Percentiles rank a stretch among this genome's conserved stretches.
Evolutionary conservation across 2,888 invertebrate species (phyloP).

Genomic region (Thysanoteuthis rhombus): DNA sequence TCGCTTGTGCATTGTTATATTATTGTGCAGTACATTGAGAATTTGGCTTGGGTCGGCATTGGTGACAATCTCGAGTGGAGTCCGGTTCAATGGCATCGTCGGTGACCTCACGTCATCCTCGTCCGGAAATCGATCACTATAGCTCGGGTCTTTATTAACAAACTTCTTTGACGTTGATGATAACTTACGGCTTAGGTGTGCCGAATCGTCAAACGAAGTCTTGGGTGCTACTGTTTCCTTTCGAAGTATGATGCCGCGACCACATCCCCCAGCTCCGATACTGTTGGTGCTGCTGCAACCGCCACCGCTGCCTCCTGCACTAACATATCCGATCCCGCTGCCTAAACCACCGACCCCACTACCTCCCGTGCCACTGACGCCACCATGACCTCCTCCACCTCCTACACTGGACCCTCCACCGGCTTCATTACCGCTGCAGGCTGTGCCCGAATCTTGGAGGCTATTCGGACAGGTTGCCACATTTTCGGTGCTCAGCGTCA

Average conservation of each 20-base stretch:
- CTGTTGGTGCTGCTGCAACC: neutral
- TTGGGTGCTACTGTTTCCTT: slow-evolving; percentile 18
- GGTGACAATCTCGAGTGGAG: slow-evolving; percentile 62
- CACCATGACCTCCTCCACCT: neutral
- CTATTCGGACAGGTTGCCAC: slow-evolving; percentile 33
- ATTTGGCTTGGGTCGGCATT: slow-evolving; percentile 70
- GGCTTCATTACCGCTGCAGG: slow-evolving; percentile 23
- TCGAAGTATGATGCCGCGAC: neutral
- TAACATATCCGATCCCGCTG: neutral
- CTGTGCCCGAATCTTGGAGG: slow-evolving; percentile 25
- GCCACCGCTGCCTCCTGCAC: neutral
- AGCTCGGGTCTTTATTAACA: slow-evolving; percentile 1
- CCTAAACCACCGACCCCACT: neutral
- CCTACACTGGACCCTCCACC: slow-evolving; percentile 19
- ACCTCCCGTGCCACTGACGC: neutral
- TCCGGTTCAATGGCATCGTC: slow-evolving; percentile 46
- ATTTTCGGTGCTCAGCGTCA: slow-evolving; percentile 38
- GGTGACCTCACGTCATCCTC: slow-evolving; percentile 39
- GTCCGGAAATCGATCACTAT: slow-evolving; percentile 32
- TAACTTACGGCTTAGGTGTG: slow-evolving; percentile 21
- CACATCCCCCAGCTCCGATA: neutral
- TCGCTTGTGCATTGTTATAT: slow-evolving; percentile 74
- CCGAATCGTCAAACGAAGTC: slow-evolving; percentile 20
- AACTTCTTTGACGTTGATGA: slow-evolving; percentile 24
- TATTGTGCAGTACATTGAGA: slow-evolving; percentile 73